Base-by-base conservation (phyloP, 1,140 invertebrate species). In the Muscidifurax raptorellus region DNA sequence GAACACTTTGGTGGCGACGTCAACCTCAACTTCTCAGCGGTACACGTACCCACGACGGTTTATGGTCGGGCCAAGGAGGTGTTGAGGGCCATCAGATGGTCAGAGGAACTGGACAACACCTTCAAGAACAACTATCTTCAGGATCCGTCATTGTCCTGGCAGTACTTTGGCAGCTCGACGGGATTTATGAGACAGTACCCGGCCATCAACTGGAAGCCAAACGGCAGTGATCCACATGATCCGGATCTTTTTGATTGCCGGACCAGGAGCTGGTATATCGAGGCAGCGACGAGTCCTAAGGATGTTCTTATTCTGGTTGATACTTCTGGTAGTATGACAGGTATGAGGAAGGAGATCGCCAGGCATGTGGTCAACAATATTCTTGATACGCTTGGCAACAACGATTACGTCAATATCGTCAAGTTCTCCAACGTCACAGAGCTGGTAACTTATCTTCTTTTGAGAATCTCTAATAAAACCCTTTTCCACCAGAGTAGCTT, bases 351-450 rank as follows among this genome's bases (percentile, higher is more conserved):
- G 90, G 97, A 98, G 92, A 99, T 99, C 85, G 98, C 99, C 9
- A 96, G 96, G 89, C 98, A 98, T 89, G 97, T 99, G 25, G 97
- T 99, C 64, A 96, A 97, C 80, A 98, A 98, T 87, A 99, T 99
- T 85, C 94, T 99, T 78, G 98, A 99, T 87, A 99, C 99, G 0
- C 95, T 99, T 28, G 98, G 97, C 83, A 98, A 99, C 92, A 99
- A 99, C 93, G 99, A 99, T 93, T 99, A 98, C 93, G 98, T 99
- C 86, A 99, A 99, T 92, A 97, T 99, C 81, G 96, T 99, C 90
- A 96, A 96, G 67, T 98, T 98, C 93, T 95, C 95, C 82, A 96
- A 97, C 82, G 94, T 94, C 71, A 96, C 96, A 0, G 94, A 95
- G 87, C 95, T 96, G 91, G 94, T 91, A 83, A 88, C 69, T 67